Evolutionary conservation across 2,888 invertebrate species (phyloP), one percentile per base, ranked within the genome.

Genomic region (Cotesia congregata): DNA sequence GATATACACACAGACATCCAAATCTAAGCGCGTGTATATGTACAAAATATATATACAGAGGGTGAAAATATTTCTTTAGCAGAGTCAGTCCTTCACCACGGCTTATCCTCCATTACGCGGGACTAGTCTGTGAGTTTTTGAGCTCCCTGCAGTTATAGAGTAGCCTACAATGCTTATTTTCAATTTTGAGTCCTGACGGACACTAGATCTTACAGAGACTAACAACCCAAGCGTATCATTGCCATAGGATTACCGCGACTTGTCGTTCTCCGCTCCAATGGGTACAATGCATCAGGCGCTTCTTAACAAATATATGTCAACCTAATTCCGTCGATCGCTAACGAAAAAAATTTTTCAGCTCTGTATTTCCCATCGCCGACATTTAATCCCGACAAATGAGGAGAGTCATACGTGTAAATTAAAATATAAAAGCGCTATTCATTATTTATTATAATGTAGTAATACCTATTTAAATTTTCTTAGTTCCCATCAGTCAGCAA

Each of bases 41-140:
- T 20, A 15, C 4, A 50, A 12, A 12, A 70, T 30, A 50, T 65
- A 62, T 76, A 71, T n/a, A 68, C 62, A 30, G 6, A 65, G 67
- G 76, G 72, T 20, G 69, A 38, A 74, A 81, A 68, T 71, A 74
- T 77, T 67, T 76, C 77, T 77, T 74, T 78, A 61, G 41, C 78
- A 78, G 83, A 86, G 87, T 86, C 87, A 86, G 81, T 83, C 75
- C 78, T 80, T 76, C 81, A 84, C 82, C 80, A 81, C 79, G 81
- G 88, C 85, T 88, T 87, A 88, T 88, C 87, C 88, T 88, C 86
- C 86, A 88, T 88, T 88, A 88, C 87, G 84, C 84, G 80, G 83
- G 81, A 81, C 83, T 84, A 81, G 80, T 78, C 76, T 72, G 75
- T 73, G 71, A 64, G 69, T 64, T 67, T 79, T 69, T 83, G 82